Evolutionary conservation across 2,797 vertebrate genomes (phyloP), one percentile per base, ranked within the genome.

Genomic region (Poeciliopsis infans): DNA sequence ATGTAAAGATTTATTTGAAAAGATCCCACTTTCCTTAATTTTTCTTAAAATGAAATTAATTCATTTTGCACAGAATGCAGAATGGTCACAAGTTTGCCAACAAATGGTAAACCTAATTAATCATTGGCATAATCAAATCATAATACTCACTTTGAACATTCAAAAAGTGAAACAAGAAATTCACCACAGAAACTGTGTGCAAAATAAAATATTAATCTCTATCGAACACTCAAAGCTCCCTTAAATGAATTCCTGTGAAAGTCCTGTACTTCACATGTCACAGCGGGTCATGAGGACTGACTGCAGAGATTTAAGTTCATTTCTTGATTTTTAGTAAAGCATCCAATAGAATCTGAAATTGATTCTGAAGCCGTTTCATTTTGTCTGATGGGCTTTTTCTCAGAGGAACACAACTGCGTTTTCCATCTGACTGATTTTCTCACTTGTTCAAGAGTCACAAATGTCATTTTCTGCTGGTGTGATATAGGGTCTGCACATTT

Each of bases 161-260:
- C 10, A 53, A 43, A 57, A 39, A 45, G 12, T 70, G 16, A 75
- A n/a, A 74, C 15, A 16, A 16, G 33, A 68, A 51, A 79, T 55
- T 13, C 77, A 75, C 41, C 66, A 73, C 57, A 72, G 16, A 78
- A 82, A 64, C 68, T 41, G 11, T 39, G 13, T 69, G 18, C 43
- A 66, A 57, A 31, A n/a, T 83, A 46, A 76, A 75, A 53, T 70
- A 75, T 18, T 80, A 57, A 49, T 64, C 57, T 79, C 23, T 78
- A 47, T 46, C 46, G 47, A 86, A 79, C 25, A 70, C 25, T 46
- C 23, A 51, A 7, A 75, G 20, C 33, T 46, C 68, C 45, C 16
- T 74, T 8, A 41, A 55, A 28, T 28, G 0, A 45, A 28, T 7
- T 47, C 43, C 41, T 28, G 12, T 71, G 16, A 45, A n/a, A 46